Conservation (phyloP, 2,888 invertebrate species). For the Drosophila maculinotata region DNA sequence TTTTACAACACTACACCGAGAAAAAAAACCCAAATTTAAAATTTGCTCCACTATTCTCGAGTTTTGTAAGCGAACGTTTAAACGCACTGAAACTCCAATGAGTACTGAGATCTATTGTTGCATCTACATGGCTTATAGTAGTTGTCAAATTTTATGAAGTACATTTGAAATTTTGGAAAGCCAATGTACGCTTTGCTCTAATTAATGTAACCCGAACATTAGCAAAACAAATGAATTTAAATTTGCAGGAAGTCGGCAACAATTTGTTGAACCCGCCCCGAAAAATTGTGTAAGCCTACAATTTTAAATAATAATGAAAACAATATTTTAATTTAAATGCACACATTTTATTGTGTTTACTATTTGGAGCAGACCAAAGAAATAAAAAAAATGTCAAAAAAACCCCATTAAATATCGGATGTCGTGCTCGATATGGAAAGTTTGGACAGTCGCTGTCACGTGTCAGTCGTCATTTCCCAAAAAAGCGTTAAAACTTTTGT, state of each 20-base stretch:
- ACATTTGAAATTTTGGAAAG: slow-evolving; percentile 20
- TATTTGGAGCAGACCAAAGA: slow-evolving; percentile 38
- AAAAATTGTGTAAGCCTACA: slow-evolving; percentile 1
- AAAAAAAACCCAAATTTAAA: background rate
- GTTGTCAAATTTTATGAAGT: background rate
- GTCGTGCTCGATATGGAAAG: slow-evolving; percentile 30
- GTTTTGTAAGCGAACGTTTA: slow-evolving; percentile 19
- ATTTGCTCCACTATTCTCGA: background rate
- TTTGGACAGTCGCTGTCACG: background rate
- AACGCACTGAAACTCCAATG: slow-evolving; percentile 13
- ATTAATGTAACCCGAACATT: slow-evolving; percentile 44
- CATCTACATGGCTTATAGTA: slow-evolving; percentile 1
- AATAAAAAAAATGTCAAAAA: background rate
- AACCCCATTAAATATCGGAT: slow-evolving; percentile 18
- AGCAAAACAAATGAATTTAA: slow-evolving; percentile 44
- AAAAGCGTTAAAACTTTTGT: no score
- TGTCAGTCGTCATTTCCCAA: background rate
- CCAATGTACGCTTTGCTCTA: slow-evolving; percentile 58
- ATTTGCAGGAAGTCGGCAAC: slow-evolving; percentile 31
- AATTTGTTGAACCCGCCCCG: slow-evolving; percentile 1
- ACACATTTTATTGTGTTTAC: slow-evolving; percentile 29
- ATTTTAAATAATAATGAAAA: slow-evolving; percentile 3
- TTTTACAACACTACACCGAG: background rate
- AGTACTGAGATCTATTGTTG: slow-evolving; percentile 27
- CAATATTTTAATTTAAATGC: slow-evolving; percentile 5